Percentiles rank a stretch among this genome's conserved stretches.
phyloP scores from a whole-genome alignment of 2,113 vertebrate genomes.

The Epinephelus moara region DNA sequence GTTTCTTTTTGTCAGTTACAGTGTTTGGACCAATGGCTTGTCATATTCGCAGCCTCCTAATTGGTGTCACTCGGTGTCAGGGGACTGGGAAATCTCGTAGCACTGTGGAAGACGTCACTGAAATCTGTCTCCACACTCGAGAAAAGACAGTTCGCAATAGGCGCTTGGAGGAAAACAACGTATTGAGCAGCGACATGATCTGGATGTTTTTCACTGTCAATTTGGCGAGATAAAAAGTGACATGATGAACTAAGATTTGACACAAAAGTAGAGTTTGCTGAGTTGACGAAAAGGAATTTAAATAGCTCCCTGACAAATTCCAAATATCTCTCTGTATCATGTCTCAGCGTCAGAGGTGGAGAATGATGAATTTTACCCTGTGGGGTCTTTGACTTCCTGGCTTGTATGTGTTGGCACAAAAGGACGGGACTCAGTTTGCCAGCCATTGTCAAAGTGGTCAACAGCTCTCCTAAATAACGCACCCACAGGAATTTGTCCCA shows the following conservation, averaged over 20 bases:
- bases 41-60: conserved; percentile 64
- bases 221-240: background rate
- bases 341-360: background rate
- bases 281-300: background rate
- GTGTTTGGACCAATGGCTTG: conserved; percentile 62
- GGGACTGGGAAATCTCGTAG: conserved; percentile 32
- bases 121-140: conserved; percentile 19
- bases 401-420: conserved; percentile 65
- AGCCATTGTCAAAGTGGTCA: conserved; percentile 62
- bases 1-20: conserved; percentile 51
- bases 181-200: background rate
- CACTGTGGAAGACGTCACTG: conserved; percentile 27
- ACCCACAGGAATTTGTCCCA: conserved; percentile 66
- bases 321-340: conserved; percentile 24
- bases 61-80: conserved; percentile 64
- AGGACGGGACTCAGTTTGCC: conserved; percentile 39
- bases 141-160: conserved; percentile 15
- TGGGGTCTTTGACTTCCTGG: conserved; percentile 52
- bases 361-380: conserved; percentile 29
- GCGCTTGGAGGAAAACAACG: background rate
- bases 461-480: conserved; percentile 62
- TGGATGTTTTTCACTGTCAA: conserved; percentile 11
- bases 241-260: conserved; percentile 5
- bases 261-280: background rate
- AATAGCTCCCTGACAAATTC: background rate